Percentiles rank a stretch among this genome's conserved stretches.
Evolutionary conservation across 2,113 vertebrate species (phyloP).

Genomic region (Ammospiza caudacuta): DNA sequence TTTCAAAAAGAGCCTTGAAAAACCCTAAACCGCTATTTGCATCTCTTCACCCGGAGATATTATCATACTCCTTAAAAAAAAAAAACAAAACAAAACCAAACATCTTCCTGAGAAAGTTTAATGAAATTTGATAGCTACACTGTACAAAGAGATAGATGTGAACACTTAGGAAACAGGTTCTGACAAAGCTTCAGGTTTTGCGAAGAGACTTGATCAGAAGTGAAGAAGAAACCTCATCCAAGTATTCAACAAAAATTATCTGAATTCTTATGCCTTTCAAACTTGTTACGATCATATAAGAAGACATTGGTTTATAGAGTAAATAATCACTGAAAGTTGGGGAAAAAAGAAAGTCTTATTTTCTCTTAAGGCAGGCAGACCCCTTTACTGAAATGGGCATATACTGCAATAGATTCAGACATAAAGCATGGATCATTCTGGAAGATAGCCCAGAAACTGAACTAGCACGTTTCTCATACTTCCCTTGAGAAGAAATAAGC

Average conservation of each 20-base stretch:
- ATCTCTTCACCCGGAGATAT: neutral
- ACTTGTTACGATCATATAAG: accelerated
- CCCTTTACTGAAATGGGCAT: neutral
- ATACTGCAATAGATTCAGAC: neutral
- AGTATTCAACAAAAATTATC: neutral
- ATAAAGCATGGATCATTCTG: neutral
- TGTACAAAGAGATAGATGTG: neutral
- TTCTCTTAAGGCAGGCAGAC: neutral
- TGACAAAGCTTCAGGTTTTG: neutral
- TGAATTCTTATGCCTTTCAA: neutral
- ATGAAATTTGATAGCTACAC: neutral
- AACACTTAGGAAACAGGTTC: neutral
- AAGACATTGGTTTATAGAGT: accelerated
- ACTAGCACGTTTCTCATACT: neutral
- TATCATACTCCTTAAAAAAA: neutral
- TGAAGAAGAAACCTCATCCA: neutral
- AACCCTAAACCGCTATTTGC: neutral
- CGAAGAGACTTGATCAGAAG: neutral
- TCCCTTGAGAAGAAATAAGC: neutral
- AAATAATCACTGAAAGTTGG: neutral
- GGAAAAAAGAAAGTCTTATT: neutral
- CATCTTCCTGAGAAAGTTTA: neutral
- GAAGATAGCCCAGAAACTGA: neutral
- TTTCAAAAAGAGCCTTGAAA: neutral
- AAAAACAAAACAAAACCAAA: neutral